Percentiles rank a stretch among this genome's conserved stretches.
Conservation (phyloP, 2,888 invertebrate species). For the Phaonia tiefii region DNA sequence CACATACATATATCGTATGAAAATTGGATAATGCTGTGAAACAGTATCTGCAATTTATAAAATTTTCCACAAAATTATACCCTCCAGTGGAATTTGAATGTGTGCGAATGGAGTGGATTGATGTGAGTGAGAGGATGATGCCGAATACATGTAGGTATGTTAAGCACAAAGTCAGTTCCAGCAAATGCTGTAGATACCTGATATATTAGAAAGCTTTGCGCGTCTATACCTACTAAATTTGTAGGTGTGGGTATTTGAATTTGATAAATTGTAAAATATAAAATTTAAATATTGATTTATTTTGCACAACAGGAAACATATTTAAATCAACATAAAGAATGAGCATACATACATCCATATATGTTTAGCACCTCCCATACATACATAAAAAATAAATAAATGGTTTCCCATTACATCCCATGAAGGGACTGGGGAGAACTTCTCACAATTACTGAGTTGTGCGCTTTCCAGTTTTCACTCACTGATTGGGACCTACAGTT, state of each 20-base stretch:
- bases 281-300: slow-evolving; percentile 38
- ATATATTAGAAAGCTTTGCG: too few species aligned
- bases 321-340: background rate
- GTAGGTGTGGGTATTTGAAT: background rate
- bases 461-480: too few species aligned
- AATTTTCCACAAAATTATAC: slow-evolving; percentile 18
- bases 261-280: slow-evolving; percentile 26
- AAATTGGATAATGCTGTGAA: background rate
- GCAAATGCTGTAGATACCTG: too few species aligned
- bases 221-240: background rate
- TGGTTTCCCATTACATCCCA: too few species aligned
- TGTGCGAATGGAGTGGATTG: too few species aligned
- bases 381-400: too few species aligned
- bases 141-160: too few species aligned
- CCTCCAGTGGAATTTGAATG: background rate
- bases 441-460: too few species aligned
- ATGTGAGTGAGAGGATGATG: background rate
- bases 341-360: background rate
- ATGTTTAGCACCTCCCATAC: background rate
- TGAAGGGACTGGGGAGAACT: too few species aligned
- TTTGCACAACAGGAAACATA: slow-evolving; percentile 3
- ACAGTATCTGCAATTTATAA: background rate
- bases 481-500: too few species aligned
- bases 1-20: too few species aligned
- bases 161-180: too few species aligned